Percentiles rank a stretch among this genome's conserved stretches.
Evolutionary conservation across 2,888 invertebrate species (phyloP).

Genomic region (Lasius platythorax): DNA sequence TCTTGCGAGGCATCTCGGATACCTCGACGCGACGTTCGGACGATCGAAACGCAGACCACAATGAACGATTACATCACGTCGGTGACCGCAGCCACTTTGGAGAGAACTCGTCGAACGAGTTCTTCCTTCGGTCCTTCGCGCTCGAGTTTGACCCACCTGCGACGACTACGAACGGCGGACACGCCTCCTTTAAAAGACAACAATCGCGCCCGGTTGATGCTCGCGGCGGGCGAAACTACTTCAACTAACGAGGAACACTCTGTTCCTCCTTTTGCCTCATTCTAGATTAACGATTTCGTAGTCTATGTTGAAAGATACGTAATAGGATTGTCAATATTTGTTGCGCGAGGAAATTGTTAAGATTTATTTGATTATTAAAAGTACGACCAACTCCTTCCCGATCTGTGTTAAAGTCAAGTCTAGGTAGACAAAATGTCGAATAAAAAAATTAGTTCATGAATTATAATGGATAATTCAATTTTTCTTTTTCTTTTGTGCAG

Average conservation of each 20-base stretch:
- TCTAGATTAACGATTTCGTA: conserved; percentile 32
- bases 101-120: conserved; percentile 73
- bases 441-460: background rate
- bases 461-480: background rate
- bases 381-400: background rate
- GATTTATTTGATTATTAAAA: conserved; percentile 33
- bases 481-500: background rate
- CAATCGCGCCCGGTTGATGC: conserved; percentile 62
- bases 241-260: conserved; percentile 24
- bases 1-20: conserved; percentile 36
- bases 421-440: background rate
- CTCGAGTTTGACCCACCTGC: conserved; percentile 72
- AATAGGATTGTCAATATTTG: background rate
- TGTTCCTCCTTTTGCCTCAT: conserved; percentile 2
- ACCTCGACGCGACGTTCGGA: conserved; percentile 37
- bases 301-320: background rate
- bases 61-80: conserved; percentile 73
- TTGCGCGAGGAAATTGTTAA: conserved; percentile 1
- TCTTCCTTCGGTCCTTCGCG: conserved; percentile 64
- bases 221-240: conserved; percentile 46
- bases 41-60: conserved; percentile 69
- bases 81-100: conserved; percentile 75
- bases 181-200: conserved; percentile 70
- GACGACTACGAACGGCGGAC: conserved; percentile 63
- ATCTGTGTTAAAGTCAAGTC: background rate